Conservation (phyloP, 2,888 invertebrate species). For the Leptinotarsa tumamoca region DNA sequence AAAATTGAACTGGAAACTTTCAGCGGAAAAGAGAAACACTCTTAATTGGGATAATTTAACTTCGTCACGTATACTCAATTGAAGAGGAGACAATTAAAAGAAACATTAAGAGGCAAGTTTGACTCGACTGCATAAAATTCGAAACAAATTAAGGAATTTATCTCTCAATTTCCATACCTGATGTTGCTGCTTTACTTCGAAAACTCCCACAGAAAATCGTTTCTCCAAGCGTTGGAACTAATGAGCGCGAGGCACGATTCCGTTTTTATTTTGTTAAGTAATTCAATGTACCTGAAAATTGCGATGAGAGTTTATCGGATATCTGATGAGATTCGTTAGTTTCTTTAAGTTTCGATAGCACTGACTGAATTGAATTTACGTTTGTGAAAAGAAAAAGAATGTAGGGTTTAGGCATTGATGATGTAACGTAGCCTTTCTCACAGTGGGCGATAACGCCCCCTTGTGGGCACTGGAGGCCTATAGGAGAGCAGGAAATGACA, state of each 20-base stretch:
- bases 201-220: not conserved
- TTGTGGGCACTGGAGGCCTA: too few relatives aligned
- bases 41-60: constrained; percentile 10
- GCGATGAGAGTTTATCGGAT: not conserved
- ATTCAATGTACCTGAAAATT: not conserved
- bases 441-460: too few relatives aligned
- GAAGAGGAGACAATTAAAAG: constrained; percentile 7
- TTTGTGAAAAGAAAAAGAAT: not conserved
- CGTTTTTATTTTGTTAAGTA: not conserved
- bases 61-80: constrained; percentile 18
- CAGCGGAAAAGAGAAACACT: constrained; percentile 9
- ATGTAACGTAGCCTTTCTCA: too few relatives aligned
- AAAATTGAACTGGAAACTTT: constrained; percentile 1
- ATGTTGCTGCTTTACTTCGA: not conserved
- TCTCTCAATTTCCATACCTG: not conserved
- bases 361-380: not conserved
- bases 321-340: not conserved
- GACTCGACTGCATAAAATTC: not conserved
- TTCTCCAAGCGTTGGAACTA: not conserved
- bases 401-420: too few relatives aligned
- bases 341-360: not conserved
- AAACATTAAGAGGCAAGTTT: constrained; percentile 10
- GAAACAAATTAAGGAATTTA: constrained; percentile 9
- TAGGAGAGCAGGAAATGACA: too few relatives aligned
- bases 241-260: not conserved